Conservation (phyloP, 2,888 invertebrate genomes). For the Meta bourneti region DNA sequence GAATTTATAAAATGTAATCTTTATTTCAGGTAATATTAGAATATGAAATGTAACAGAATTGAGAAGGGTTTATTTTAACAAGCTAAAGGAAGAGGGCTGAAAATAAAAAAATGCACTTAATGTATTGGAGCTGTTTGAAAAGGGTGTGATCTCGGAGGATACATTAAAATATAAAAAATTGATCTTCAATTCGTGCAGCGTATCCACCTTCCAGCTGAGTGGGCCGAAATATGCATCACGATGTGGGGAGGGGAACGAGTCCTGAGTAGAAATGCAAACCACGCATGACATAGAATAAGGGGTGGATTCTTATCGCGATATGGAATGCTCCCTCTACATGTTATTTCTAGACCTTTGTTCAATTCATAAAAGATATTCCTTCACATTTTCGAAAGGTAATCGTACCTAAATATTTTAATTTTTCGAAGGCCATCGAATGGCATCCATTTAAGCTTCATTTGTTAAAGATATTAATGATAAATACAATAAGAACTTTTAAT, state of each 20-base stretch:
- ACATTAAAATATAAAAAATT: slow-evolving; percentile 45
- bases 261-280: slow-evolving; percentile 30
- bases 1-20: too few relatives aligned
- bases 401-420: too few relatives aligned
- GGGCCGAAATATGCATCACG: slow-evolving; percentile 34
- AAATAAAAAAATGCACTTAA: slow-evolving; percentile 20
- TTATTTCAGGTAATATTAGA: too few relatives aligned
- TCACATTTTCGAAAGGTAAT: too few relatives aligned
- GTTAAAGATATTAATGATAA: too few relatives aligned
- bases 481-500: too few relatives aligned
- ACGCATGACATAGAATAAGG: slow-evolving; percentile 16
- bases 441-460: too few relatives aligned
- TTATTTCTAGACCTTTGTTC: not conserved
- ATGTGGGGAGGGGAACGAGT: not conserved
- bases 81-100: not conserved
- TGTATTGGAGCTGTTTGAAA: not conserved
- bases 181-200: slow-evolving; percentile 33
- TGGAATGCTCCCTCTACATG: not conserved
- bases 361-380: not conserved
- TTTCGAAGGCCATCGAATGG: too few relatives aligned
- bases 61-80: too few relatives aligned
- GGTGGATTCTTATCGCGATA: slow-evolving; percentile 12
- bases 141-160: not conserved
- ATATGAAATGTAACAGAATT: too few relatives aligned
- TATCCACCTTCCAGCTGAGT: slow-evolving; percentile 28